These are phyloP conservation scores for Chaetodon auriga DNA, from an alignment of 2,113 vertebrate genomes.

Conservation along the genomic window DNA sequence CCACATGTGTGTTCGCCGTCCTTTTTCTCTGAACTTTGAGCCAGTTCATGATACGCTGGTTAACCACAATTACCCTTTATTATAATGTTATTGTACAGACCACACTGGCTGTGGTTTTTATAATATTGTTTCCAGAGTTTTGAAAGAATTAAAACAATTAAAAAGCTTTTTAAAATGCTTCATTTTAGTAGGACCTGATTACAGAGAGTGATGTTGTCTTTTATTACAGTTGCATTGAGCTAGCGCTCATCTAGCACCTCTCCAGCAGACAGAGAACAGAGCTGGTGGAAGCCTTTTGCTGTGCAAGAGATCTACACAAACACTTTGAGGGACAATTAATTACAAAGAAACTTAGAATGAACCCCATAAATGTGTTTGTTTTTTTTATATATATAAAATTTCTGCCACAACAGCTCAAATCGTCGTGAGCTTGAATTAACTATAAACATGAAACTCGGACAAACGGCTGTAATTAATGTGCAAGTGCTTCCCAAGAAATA, in stretches of 20 bases:
- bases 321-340: too few species aligned
- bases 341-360: too few species aligned
- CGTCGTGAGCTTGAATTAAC: too few species aligned
- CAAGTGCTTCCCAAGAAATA: too few species aligned
- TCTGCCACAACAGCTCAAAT: too few species aligned
- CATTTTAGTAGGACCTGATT: background rate
- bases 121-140: too few species aligned
- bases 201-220: background rate
- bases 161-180: background rate
- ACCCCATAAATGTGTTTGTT: background rate
- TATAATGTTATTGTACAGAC: background rate
- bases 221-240: background rate
- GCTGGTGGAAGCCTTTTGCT: background rate
- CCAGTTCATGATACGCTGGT: background rate
- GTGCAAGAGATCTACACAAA: background rate
- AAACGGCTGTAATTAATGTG: too few species aligned
- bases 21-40: background rate
- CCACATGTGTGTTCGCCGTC: background rate
- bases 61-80: background rate
- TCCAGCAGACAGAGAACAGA: background rate
- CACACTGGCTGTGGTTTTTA: background rate
- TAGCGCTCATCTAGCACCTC: background rate
- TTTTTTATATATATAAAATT: too few species aligned
- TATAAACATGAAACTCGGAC: too few species aligned
- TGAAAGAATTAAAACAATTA: too few species aligned